Conservation (phyloP, 2,888 invertebrate species). For the Eupithecia exiguata region DNA sequence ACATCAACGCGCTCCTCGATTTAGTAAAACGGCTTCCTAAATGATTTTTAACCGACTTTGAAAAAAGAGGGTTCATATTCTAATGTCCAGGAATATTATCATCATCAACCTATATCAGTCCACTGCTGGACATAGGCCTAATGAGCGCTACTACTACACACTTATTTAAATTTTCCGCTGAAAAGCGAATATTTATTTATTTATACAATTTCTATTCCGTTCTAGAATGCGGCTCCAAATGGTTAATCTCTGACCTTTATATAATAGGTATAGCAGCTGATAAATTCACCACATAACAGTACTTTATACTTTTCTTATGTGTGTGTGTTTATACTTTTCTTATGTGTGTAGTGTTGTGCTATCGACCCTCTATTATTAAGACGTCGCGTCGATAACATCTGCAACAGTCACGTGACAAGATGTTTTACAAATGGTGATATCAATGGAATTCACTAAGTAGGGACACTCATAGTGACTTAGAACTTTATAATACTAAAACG, state of each 20-base stretch:
- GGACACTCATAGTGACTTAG: not conserved
- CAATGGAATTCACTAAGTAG: not conserved
- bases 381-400: not conserved
- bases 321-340: not conserved
- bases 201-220: too few species aligned
- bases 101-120: too few species aligned
- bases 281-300: not conserved
- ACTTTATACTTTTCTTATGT: too few species aligned
- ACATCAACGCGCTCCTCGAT: slow-evolving; percentile 30
- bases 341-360: not conserved
- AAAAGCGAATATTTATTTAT: too few species aligned
- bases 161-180: too few species aligned
- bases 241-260: not conserved
- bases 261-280: not conserved
- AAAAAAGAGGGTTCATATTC: too few species aligned
- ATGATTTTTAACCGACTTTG: too few species aligned
- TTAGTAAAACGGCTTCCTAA: not conserved
- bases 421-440: not conserved
- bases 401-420: not conserved
- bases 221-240: not conserved
- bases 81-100: too few species aligned
- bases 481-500: not conserved
- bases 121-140: too few species aligned
- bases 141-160: too few species aligned
- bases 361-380: not conserved